phyloP scores from a whole-genome alignment of 2,113 vertebrate genomes.

The Sakesphorus luctuosus region DNA sequence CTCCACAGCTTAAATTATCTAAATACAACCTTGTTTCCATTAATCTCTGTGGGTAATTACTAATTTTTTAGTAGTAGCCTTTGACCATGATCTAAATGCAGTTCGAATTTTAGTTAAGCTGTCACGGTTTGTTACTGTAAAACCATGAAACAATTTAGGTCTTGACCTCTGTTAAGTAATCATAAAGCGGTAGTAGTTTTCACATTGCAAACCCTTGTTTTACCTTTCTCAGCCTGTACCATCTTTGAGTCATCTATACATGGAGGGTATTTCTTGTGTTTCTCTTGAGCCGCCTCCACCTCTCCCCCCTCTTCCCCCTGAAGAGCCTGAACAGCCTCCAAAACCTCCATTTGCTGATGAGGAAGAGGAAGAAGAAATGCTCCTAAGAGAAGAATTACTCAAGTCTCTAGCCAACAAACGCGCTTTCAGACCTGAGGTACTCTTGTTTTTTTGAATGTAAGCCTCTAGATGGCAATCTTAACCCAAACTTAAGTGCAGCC shows the following conservation, averaged over 20 bases:
- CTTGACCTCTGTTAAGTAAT: neutral
- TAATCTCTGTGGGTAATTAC: neutral
- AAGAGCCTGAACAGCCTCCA: slow-evolving; percentile 89
- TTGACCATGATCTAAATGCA: neutral
- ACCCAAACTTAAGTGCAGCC: neutral
- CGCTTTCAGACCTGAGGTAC: slow-evolving; percentile 83
- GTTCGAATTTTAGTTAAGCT: neutral
- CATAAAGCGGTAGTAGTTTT: neutral
- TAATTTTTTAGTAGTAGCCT: neutral
- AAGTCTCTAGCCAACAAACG: slow-evolving; percentile 92
- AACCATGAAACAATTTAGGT: neutral
- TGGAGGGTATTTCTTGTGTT: slow-evolving; percentile 67
- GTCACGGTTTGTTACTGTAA: neutral
- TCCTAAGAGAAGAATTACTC: slow-evolving; percentile 92
- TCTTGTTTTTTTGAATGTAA: neutral
- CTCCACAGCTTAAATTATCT: neutral
- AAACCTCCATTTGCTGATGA: slow-evolving; percentile 97
- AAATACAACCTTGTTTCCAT: neutral
- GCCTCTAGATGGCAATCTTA: slow-evolving; percentile 65
- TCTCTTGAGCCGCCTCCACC: slow-evolving; percentile 79
- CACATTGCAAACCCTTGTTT: neutral
- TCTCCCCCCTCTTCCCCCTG: slow-evolving; percentile 87
- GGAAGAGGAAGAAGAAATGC: slow-evolving; percentile 98
- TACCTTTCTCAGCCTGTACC: slow-evolving; percentile 58
- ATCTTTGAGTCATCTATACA: slow-evolving; percentile 75